phyloP scores from a whole-genome alignment of 37 sponge, comb jelly and placozoan species.

The Chondrosia reniformis region DNA sequence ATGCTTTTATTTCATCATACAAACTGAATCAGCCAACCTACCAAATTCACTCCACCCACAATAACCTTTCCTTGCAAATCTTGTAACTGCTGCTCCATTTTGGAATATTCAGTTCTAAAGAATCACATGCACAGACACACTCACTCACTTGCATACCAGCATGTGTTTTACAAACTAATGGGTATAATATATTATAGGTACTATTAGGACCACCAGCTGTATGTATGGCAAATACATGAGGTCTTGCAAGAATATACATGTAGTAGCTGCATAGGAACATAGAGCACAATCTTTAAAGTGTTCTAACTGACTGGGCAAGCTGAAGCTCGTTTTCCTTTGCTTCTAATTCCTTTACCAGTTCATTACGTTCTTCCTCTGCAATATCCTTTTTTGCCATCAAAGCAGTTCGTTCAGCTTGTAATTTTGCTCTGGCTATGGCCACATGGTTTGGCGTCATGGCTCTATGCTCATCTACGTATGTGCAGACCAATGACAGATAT shows the following conservation, averaged over 20 bases:
- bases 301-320: slow-evolving; percentile 59
- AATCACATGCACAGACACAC: slow-evolving; percentile 4
- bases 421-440: slow-evolving; percentile 37
- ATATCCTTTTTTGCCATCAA: slow-evolving; percentile 65
- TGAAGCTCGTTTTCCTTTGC: slow-evolving; percentile 73
- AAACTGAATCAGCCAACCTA: slow-evolving; percentile 10
- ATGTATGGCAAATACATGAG: no score
- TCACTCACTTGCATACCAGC: neutral
- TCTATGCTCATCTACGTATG: no score
- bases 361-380: slow-evolving; percentile 80
- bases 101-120: slow-evolving; percentile 63
- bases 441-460: slow-evolving; percentile 53
- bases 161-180: no score
- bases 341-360: slow-evolving; percentile 59
- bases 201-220: no score
- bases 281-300: no score
- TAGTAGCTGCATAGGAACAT: no score
- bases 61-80: slow-evolving; percentile 87
- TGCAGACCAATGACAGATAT: no score
- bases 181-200: no score
- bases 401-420: slow-evolving; percentile 72
- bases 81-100: slow-evolving; percentile 70
- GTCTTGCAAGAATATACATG: no score
- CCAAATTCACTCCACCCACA: slow-evolving; percentile 96
- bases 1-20: no score